These are phyloP conservation scores for Astyanax mexicanus DNA, from an alignment of 2,797 vertebrate species.

Conservation along the genomic window DNA sequence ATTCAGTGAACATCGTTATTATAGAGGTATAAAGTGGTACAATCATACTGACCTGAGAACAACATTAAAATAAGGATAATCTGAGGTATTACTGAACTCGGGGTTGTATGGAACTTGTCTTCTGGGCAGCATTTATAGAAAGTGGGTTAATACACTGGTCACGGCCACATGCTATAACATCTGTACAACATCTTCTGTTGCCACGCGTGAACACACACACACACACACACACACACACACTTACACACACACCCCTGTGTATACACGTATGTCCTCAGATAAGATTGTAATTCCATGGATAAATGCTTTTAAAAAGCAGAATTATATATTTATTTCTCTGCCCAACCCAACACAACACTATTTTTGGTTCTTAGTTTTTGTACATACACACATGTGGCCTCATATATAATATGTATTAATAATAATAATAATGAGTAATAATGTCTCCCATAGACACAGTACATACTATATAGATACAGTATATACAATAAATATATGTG, in stretches of 20 bases:
- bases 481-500: no score
- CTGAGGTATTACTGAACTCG: neutral
- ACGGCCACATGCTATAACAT: slow-evolving; percentile 41
- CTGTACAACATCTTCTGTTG: slow-evolving; percentile 48
- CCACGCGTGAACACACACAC: slow-evolving; percentile 32
- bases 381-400: no score
- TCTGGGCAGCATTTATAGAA: slow-evolving; percentile 49
- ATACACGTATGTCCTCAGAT: slow-evolving; percentile 47
- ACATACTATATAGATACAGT: no score
- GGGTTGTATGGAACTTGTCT: slow-evolving; percentile 20
- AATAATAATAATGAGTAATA: no score
- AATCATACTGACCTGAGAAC: neutral
- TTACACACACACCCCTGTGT: slow-evolving; percentile 36
- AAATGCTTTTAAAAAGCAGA: slow-evolving; percentile 57
- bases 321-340: slow-evolving; percentile 37
- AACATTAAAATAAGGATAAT: neutral
- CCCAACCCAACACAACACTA: slow-evolving; percentile 5
- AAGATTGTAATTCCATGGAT: slow-evolving; percentile 64
- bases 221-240: slow-evolving; percentile 34
- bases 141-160: slow-evolving; percentile 50
- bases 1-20: no score
- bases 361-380: no score
- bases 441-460: no score
- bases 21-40: no score
- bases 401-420: no score